Percentiles rank a stretch among this genome's conserved stretches.
These are phyloP conservation scores for Myotis planiceps DNA, from an alignment of 2,797 vertebrate genomes.

Conservation along the genomic window DNA sequence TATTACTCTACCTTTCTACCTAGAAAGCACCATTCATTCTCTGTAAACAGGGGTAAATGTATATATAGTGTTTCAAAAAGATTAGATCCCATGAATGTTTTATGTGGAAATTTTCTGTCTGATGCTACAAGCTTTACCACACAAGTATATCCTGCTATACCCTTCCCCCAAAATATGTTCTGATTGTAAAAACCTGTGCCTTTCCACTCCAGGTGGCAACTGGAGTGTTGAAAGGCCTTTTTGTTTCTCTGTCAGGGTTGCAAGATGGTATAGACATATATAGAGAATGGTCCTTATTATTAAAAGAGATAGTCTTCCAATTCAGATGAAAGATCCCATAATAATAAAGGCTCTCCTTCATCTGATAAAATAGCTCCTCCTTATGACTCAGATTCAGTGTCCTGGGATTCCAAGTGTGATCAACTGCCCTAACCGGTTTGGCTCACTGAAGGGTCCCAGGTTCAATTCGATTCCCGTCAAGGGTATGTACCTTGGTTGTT, in stretches of 20 bases:
- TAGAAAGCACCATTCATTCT: background rate
- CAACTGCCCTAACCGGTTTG: background rate
- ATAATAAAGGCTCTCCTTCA: background rate
- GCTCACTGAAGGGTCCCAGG: too few relatives aligned
- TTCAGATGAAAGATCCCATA: background rate
- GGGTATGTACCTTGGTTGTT: too few relatives aligned
- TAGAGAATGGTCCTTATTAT: background rate
- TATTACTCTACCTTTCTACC: background rate
- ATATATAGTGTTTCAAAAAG: background rate
- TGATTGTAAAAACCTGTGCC: background rate
- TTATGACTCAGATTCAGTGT: constrained; percentile 18
- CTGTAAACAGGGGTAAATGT: background rate
- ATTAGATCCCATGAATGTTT: background rate
- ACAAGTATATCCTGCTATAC: background rate
- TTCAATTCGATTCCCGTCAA: too few relatives aligned
- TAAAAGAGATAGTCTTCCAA: background rate
- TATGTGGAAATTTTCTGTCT: constrained; percentile 11
- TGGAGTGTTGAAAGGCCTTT: background rate
- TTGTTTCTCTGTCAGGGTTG: background rate
- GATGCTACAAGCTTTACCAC: background rate
- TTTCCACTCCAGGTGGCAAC: background rate
- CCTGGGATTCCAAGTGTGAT: background rate
- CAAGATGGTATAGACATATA: background rate
- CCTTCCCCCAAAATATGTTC: background rate
- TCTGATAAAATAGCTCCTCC: background rate